phyloP scores from a whole-genome alignment of 2,797 vertebrate species.

The Myripristis jacobus region DNA sequence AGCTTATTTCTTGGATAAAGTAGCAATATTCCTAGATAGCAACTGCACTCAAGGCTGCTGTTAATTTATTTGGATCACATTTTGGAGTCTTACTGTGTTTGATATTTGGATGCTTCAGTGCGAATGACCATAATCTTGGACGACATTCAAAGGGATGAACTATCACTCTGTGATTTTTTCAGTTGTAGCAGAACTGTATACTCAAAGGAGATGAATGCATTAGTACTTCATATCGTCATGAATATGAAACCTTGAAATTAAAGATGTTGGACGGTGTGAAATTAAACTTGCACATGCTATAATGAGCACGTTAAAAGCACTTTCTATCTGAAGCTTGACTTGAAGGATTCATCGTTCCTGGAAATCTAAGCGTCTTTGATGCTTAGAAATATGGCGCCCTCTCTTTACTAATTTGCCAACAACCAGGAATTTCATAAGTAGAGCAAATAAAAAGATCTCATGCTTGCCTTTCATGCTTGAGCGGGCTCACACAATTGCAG shows the following conservation, averaged over 20 bases:
- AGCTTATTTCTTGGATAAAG: too few relatives aligned
- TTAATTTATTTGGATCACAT: constrained; percentile 21
- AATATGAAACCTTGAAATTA: constrained; percentile 25
- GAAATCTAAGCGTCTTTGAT: constrained; percentile 16
- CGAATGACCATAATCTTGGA: constrained; percentile 38
- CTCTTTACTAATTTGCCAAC: constrained; percentile 56
- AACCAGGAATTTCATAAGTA: constrained; percentile 60
- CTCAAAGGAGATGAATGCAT: constrained; percentile 11
- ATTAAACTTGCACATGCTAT: constrained; percentile 32
- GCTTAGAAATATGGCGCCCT: constrained; percentile 38
- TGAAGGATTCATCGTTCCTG: constrained; percentile 35
- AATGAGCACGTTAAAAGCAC: constrained; percentile 19
- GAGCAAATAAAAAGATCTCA: constrained; percentile 65
- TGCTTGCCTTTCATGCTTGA: constrained; percentile 64
- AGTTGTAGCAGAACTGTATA: constrained; percentile 16
- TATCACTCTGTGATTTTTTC: constrained; percentile 18
- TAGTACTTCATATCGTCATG: constrained; percentile 25
- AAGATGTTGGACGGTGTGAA: constrained; percentile 23
- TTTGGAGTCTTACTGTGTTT: constrained; percentile 37
- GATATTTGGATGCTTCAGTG: constrained; percentile 37
- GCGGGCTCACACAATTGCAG: constrained; percentile 55
- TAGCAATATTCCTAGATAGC: neutral
- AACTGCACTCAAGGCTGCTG: constrained; percentile 23
- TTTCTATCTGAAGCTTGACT: constrained; percentile 42
- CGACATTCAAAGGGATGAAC: constrained; percentile 45